Evolutionary conservation across 2,888 invertebrate genomes (phyloP).

Genomic region (Drosophila mimica): DNA sequence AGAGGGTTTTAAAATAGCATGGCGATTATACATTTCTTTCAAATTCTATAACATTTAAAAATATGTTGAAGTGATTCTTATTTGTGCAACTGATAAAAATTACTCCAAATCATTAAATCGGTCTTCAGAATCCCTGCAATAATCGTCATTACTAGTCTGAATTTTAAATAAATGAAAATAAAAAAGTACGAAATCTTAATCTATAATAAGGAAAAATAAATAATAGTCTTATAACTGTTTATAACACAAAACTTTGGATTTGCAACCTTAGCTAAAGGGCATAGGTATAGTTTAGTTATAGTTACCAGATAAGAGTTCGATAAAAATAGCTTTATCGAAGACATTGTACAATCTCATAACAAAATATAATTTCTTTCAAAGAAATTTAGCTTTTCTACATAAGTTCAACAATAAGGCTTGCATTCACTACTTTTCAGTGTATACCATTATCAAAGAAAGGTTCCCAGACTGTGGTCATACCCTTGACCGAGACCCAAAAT

Average conservation of each 20-base stretch:
- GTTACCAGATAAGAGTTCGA: neutral
- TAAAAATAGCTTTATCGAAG: neutral
- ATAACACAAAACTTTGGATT: neutral
- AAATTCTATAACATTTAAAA: neutral
- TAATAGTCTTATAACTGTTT: neutral
- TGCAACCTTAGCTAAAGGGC: too few relatives aligned
- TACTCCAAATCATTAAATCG: neutral
- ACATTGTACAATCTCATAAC: neutral
- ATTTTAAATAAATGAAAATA: too few relatives aligned
- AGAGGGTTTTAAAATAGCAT: constrained; percentile 2
- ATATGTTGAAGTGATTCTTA: neutral
- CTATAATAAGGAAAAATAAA: neutral
- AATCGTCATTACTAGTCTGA: neutral
- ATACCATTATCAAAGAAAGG: neutral
- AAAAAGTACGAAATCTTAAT: neutral
- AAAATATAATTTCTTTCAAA: neutral
- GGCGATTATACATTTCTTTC: neutral
- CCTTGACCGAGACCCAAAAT: constrained; percentile 74
- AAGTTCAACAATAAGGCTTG: neutral
- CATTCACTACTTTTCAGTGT: neutral
- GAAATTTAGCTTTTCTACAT: neutral
- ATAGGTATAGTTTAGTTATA: neutral
- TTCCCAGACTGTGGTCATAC: constrained; percentile 24
- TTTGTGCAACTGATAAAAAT: neutral
- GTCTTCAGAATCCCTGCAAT: neutral